phyloP scores from a whole-genome alignment of 1,140 invertebrate genomes.

The Odontomachus brunneus region DNA sequence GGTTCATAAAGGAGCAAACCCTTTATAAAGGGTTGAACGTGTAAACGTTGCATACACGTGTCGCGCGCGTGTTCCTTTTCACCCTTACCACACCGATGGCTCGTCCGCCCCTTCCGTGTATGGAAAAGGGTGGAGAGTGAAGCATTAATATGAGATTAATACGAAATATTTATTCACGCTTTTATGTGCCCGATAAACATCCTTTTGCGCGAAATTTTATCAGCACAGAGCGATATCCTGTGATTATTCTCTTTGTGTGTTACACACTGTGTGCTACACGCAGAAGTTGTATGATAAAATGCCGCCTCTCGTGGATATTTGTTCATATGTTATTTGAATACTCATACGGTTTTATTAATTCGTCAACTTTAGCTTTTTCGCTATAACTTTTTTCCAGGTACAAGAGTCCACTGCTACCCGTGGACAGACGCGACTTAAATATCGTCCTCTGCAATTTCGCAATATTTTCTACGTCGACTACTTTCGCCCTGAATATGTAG shows the following conservation, averaged over 20 bases:
- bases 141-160: conserved; percentile 8
- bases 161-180: conserved; percentile 1
- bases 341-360: conserved; percentile 6
- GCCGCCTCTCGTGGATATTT: neutral
- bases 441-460: neutral
- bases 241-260: neutral
- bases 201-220: too few relatives aligned
- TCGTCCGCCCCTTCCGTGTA: neutral
- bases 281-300: neutral
- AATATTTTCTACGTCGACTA: conserved; percentile 46
- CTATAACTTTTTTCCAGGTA: neutral
- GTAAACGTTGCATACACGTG: neutral
- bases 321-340: neutral
- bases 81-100: neutral
- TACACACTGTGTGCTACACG: neutral
- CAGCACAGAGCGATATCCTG: neutral
- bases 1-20: neutral
- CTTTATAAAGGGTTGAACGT: neutral
- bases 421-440: neutral
- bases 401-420: neutral
- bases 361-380: neutral
- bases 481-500: neutral
- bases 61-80: neutral
- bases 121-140: neutral
- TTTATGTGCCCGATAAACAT: too few relatives aligned